phyloP scores from a whole-genome alignment of 2,888 invertebrate species.

The Epiblema foenella region DNA sequence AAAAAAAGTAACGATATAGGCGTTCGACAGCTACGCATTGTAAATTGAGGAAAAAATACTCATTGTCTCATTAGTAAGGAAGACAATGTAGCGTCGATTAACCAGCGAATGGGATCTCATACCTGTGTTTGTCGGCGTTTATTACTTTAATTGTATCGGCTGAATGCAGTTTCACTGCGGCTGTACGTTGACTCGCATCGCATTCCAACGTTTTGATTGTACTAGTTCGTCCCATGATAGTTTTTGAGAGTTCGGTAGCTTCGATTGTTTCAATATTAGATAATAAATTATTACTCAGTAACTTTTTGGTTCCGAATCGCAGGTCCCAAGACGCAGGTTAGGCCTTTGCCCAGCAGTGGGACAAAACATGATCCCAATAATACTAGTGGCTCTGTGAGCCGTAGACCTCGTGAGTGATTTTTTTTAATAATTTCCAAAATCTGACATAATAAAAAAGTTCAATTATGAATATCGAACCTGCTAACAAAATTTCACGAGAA shows the following conservation, averaged over 20 bases:
- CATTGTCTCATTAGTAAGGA: conserved; percentile 75
- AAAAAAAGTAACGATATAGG: conserved; percentile 64
- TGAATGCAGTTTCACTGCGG: conserved; percentile 76
- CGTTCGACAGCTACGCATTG: conserved; percentile 72
- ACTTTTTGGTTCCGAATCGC: neutral
- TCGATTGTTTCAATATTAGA: conserved; percentile 13
- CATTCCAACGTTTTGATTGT: conserved; percentile 60
- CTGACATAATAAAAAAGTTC: too few relatives aligned
- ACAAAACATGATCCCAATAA: too few relatives aligned
- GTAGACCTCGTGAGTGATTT: too few relatives aligned
- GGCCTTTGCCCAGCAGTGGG: too few relatives aligned
- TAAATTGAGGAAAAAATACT: conserved; percentile 70
- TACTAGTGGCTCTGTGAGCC: too few relatives aligned
- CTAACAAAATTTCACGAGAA: too few relatives aligned
- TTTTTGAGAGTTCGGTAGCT: conserved; percentile 9
- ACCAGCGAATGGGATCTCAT: conserved; percentile 76
- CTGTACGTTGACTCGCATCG: conserved; percentile 68
- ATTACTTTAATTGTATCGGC: conserved; percentile 80
- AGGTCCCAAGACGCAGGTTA: too few relatives aligned
- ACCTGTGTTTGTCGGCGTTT: conserved; percentile 69
- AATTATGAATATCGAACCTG: too few relatives aligned
- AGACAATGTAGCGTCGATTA: conserved; percentile 79
- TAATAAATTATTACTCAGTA: neutral
- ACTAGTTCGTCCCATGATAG: conserved; percentile 34
- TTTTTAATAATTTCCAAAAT: too few relatives aligned